These are phyloP conservation scores for Nemopilema nomurai DNA, from an alignment of 30 jellyfish, hydroid and myxozoan species.

Conservation along the genomic window DNA sequence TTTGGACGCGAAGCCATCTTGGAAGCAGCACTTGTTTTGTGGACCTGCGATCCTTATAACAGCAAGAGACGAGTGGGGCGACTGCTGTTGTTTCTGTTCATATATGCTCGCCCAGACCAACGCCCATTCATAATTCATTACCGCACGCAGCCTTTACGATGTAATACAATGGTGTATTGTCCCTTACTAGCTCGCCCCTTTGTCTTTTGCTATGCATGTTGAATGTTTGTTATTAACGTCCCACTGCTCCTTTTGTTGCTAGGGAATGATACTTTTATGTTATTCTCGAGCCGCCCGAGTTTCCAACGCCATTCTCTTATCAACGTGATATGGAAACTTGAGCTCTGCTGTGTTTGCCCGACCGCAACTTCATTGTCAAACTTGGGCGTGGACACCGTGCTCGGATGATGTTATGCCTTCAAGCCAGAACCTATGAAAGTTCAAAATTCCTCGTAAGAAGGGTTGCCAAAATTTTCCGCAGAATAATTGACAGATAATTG, in stretches of 20 bases:
- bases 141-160: background rate
- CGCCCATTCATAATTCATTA: background rate
- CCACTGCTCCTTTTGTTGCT: background rate
- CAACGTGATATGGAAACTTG: background rate
- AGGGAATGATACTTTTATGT: background rate
- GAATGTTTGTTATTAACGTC: too few species aligned
- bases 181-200: background rate
- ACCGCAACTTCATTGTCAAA: background rate
- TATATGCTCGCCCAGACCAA: background rate
- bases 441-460: background rate
- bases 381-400: too few species aligned
- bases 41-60: too few species aligned
- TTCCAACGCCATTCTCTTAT: background rate
- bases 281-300: background rate
- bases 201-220: background rate
- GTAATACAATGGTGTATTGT: background rate
- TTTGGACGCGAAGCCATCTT: conserved; percentile 39
- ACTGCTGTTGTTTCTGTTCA: background rate
- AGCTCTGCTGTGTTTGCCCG: background rate
- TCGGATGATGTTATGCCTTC: too few species aligned
- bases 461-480: too few species aligned
- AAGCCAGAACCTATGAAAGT: background rate
- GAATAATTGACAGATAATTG: too few species aligned
- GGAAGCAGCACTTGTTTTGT: too few species aligned
- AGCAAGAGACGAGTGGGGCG: background rate